These are phyloP conservation scores for Perognathus longimembris DNA, from an alignment of 2,113 vertebrate species.

Conservation along the genomic window DNA sequence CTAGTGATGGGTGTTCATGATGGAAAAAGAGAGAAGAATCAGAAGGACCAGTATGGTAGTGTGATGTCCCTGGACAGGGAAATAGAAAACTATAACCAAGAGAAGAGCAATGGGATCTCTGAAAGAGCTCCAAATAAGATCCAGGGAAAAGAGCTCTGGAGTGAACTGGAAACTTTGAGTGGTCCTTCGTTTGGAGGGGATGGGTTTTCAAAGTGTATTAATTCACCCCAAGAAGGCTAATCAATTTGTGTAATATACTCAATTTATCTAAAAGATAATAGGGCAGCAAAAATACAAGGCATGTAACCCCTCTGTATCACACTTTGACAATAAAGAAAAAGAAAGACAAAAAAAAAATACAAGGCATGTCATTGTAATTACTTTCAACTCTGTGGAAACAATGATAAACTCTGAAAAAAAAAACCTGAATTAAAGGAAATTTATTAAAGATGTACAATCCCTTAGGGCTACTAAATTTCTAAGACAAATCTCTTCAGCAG, in stretches of 20 bases:
- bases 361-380: not conserved
- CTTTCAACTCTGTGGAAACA: not conserved
- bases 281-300: not conserved
- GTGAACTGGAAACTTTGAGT: not conserved
- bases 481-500: not conserved
- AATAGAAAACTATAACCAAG: not conserved
- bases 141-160: not conserved
- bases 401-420: not conserved
- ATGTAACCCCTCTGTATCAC: too few species aligned
- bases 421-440: not conserved
- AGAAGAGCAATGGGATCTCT: not conserved
- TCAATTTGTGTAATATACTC: not conserved
- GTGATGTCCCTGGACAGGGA: not conserved
- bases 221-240: not conserved
- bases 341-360: too few species aligned
- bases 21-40: not conserved
- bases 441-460: not conserved
- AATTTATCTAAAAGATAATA: not conserved
- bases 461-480: conserved; percentile 29
- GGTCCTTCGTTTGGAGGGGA: not conserved
- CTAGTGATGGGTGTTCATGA: not conserved
- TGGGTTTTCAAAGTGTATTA: not conserved
- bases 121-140: not conserved
- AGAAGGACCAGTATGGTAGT: not conserved
- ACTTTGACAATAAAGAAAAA: too few species aligned